Percentiles rank a stretch among this genome's conserved stretches.
phyloP scores from a whole-genome alignment of 2,888 invertebrate species.

The Orthonevra nobilis region DNA sequence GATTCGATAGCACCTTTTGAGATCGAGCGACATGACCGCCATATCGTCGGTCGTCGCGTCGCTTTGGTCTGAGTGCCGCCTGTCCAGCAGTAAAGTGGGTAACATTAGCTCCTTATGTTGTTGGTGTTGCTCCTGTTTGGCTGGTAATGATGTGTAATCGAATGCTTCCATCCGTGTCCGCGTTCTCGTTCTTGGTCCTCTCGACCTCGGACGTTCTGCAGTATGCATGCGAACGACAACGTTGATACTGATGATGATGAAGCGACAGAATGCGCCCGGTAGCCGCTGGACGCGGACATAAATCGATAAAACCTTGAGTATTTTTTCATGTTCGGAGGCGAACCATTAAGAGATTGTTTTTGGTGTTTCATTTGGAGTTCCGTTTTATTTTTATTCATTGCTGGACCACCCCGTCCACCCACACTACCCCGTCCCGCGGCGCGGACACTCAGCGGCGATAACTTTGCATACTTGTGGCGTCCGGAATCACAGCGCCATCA shows the following conservation, averaged over 20 bases:
- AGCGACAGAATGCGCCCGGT: slow-evolving; percentile 77
- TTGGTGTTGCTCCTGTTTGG: slow-evolving; percentile 62
- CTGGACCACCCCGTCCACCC: slow-evolving; percentile 11
- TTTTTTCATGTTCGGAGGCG: slow-evolving; percentile 81
- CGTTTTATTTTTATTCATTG: too few species aligned
- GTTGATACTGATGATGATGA: slow-evolving; percentile 65
- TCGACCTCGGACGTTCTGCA: background rate
- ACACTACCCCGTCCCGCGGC: slow-evolving; percentile 6
- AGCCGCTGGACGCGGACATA: slow-evolving; percentile 80
- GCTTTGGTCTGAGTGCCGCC: slow-evolving; percentile 9
- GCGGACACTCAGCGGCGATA: slow-evolving; percentile 37
- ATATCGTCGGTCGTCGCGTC: slow-evolving; percentile 4
- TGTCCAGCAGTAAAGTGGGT: slow-evolving; percentile 60
- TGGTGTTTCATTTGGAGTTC: slow-evolving; percentile 65
- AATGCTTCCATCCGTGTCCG: slow-evolving; percentile 50
- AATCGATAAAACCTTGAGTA: slow-evolving; percentile 81
- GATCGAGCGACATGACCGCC: slow-evolving; percentile 69
- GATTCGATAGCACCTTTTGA: slow-evolving; percentile 71
- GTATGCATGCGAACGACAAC: too few species aligned
- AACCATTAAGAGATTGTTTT: slow-evolving; percentile 81
- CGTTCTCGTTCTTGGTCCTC: slow-evolving; percentile 28
- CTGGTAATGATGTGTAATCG: slow-evolving; percentile 69
- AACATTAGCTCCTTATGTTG: slow-evolving; percentile 51
- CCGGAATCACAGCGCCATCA: slow-evolving; percentile 53
- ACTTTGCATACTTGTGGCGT: slow-evolving; percentile 62